Base-by-base conservation (phyloP, 2,113 vertebrate species). In the Sisor rabdophorus region DNA sequence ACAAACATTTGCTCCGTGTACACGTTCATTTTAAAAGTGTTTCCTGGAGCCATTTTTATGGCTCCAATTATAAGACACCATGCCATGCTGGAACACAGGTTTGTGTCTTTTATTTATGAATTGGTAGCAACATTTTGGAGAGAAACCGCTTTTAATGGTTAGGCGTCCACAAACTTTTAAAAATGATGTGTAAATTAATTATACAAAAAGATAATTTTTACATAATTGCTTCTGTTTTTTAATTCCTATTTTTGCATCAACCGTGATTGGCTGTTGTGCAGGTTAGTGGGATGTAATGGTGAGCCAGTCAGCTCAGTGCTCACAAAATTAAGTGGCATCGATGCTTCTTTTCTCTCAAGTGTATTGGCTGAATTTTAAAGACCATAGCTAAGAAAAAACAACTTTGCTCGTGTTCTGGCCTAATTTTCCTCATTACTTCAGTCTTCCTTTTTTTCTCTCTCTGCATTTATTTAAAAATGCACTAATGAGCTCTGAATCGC, bases 401-500 rank as follows among this genome's bases (percentile, higher is more conserved):
- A 79, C 61, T 73, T 61, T 52, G 71, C 55, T 61, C 40, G 20
- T 61, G 68, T 75, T 61, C 65, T 20, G 22, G 32, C 61, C 65
- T 77, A 64, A 75, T 82, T 80, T 77, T 74, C 55, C 69, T 76
- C 69, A 70, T 80, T 77, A 79, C 54, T 52, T 58, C 36, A 13
- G 11, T 32, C 59, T 54, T 72, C 20, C 59, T 71, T n/a, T 63
- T 47, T 16, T 22, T 16, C 36, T 28, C 12, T 67, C 40, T 60
- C n/a, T 13, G 24, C 15, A 24, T 60, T 59, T 30, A 52, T 58
- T 44, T 28, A 4, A 26, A 44, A 7, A 50, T 61, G 73, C 50
- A 67, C 74, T 82, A 82, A 79, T 79, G 77, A 82, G 80, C 68
- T 75, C 68, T 30, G 80, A 79, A 67, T 82, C 67, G 53, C 70